Evolutionary conservation across 2,888 invertebrate species (phyloP), one percentile per base, ranked within the genome.

Genomic region (Drosophila subquinaria): DNA sequence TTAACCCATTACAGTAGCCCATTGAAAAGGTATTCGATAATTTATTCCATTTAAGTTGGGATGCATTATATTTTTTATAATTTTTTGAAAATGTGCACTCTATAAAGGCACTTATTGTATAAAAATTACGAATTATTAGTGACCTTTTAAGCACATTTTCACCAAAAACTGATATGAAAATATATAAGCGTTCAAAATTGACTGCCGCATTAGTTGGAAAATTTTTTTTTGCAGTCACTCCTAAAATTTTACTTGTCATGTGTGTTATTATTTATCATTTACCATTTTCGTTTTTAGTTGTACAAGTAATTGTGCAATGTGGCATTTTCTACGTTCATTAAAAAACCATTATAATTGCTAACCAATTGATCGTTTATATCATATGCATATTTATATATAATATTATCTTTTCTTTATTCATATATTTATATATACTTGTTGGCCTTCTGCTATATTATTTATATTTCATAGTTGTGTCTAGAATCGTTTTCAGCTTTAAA

Each of bases 161-260:
- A 56, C 66, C 69, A 63, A 80, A 74, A 84, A 89, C 88, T 89
- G 89, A 85, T 87, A 89, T 85, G 89, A 88, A 85, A 86, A 82
- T 80, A 89, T 77, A 85, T 85, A 72, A 81, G 33, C 71, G 27
- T 77, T 73, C 48, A 82, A 88, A 88, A 76, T 79, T 76, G 78
- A 78, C 76, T 72, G 71, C 64, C 71, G 67, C 81, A 69, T 23
- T 23, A 23, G 23, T 23, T 23, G 23, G 23, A 23, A 23, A 23
- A 23, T 23, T 23, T 23, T 74, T n/a, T n/a, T n/a, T n/a, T n/a
- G n/a, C n/a, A n/a, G n/a, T n/a, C n/a, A n/a, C n/a, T n/a, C n/a
- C n/a, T n/a, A n/a, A n/a, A 62, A 51, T 70, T 64, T 35, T 11
- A 3, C 1, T 36, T 43, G 2, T n/a, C 30, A 4, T 35, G 1